These are phyloP conservation scores for Caenorhabditis drosophilae DNA, from an alignment of 2,888 invertebrate species.

Conservation along the genomic window DNA sequence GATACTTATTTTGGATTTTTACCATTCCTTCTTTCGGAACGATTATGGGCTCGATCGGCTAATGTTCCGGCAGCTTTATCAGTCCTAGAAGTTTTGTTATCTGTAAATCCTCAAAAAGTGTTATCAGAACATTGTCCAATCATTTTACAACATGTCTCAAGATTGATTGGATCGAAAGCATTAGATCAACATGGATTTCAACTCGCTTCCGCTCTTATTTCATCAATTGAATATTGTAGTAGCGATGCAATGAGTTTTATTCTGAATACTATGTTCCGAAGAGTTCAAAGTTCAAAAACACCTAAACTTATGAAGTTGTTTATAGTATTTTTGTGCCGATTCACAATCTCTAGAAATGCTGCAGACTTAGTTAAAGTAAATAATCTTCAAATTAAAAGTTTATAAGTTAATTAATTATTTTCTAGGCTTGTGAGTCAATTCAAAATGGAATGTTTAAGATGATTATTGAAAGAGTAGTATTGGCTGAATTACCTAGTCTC, in stretches of 20 bases:
- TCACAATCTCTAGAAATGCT: constrained; percentile 82
- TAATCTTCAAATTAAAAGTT: constrained; percentile 67
- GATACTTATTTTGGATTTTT: constrained; percentile 87
- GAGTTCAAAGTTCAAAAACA: constrained; percentile 87
- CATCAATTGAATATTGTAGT: constrained; percentile 36
- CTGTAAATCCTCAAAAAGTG: constrained; percentile 73
- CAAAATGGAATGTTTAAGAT: constrained; percentile 85
- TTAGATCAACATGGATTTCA: constrained; percentile 96
- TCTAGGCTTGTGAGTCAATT: constrained; percentile 53
- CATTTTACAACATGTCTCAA: constrained; percentile 70
- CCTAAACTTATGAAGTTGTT: constrained; percentile 88
- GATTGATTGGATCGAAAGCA: constrained; percentile 89
- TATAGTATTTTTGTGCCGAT: constrained; percentile 88
- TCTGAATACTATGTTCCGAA: constrained; percentile 48
- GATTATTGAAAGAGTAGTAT: constrained; percentile 81
- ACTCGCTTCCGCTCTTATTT: constrained; percentile 83
- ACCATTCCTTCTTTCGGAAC: constrained; percentile 86
- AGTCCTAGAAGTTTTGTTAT: constrained; percentile 80
- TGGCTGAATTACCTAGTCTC: constrained; percentile 69
- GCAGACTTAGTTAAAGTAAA: constrained; percentile 81
- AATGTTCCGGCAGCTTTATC: constrained; percentile 91
- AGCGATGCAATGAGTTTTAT: constrained; percentile 31
- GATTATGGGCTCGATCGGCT: constrained; percentile 88
- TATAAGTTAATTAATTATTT: background rate
- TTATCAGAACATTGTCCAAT: constrained; percentile 72